Evolutionary conservation across 1,140 invertebrate genomes (phyloP).

Genomic region (Hylaeus volcanicus): DNA sequence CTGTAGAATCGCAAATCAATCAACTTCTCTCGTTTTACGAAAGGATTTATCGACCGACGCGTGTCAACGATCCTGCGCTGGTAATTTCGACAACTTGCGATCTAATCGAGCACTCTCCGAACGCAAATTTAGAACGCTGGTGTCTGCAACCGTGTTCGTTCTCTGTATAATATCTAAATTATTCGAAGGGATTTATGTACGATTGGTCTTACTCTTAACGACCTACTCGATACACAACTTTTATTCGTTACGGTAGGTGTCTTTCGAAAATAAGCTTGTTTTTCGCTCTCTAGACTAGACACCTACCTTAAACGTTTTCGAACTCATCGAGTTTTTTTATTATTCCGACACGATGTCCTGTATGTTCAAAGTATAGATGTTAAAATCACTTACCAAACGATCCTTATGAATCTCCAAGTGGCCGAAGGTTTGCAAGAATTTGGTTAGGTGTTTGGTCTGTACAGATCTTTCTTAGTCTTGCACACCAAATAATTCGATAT

Average conservation of each 20-base stretch:
- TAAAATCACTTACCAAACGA: slow-evolving; percentile 16
- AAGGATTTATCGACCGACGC: slow-evolving; percentile 14
- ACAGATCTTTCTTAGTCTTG: background rate
- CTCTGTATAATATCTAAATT: too few relatives aligned
- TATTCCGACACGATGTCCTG: too few relatives aligned
- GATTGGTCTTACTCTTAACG: too few relatives aligned
- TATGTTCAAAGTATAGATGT: background rate
- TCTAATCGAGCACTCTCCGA: too few relatives aligned
- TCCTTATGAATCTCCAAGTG: background rate
- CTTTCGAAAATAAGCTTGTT: too few relatives aligned
- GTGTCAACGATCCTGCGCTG: background rate
- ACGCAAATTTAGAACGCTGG: background rate
- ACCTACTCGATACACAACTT: too few relatives aligned
- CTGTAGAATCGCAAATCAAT: slow-evolving; percentile 57
- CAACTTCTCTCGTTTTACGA: background rate
- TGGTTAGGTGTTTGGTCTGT: background rate
- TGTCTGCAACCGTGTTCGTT: too few relatives aligned
- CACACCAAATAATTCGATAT: background rate
- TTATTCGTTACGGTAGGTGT: too few relatives aligned
- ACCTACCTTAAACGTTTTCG: too few relatives aligned
- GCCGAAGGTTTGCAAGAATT: background rate
- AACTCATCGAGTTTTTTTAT: too few relatives aligned
- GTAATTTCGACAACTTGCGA: background rate
- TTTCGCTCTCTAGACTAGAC: too few relatives aligned
- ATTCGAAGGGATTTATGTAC: too few relatives aligned